phyloP scores from a whole-genome alignment of 2,888 invertebrate genomes.

The Cremastobaeus sp. region DNA sequence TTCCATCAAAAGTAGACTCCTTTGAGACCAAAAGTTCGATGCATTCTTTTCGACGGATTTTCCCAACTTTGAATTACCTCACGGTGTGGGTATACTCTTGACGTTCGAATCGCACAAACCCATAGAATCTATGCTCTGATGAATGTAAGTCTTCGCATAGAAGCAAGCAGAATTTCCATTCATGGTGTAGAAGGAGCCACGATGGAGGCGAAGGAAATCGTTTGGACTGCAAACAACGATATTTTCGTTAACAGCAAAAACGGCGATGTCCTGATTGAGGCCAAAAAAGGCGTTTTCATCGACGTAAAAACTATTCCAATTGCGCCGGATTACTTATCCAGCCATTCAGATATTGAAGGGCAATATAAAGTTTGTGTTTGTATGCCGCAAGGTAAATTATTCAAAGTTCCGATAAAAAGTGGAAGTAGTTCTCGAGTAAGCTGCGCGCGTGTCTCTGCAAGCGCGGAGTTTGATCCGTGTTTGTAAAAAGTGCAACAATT shows the following conservation, averaged over 20 bases:
- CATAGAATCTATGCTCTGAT: slow-evolving; percentile 87
- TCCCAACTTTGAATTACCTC: slow-evolving; percentile 85
- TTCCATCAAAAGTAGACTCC: slow-evolving; percentile 83
- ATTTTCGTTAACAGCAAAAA: slow-evolving; percentile 87
- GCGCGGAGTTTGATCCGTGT: slow-evolving; percentile 83
- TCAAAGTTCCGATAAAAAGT: slow-evolving; percentile 85
- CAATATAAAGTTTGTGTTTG: slow-evolving; percentile 94
- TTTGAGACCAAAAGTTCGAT: slow-evolving; percentile 85
- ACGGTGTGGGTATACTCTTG: slow-evolving; percentile 83
- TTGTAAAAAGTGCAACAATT: slow-evolving; percentile 70
- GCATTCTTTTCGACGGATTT: slow-evolving; percentile 87
- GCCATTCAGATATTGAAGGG: slow-evolving; percentile 74
- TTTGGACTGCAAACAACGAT: slow-evolving; percentile 89
- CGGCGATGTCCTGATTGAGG: slow-evolving; percentile 83
- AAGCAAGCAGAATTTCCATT: slow-evolving; percentile 77
- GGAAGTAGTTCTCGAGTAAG: slow-evolving; percentile 79
- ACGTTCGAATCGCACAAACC: slow-evolving; percentile 84
- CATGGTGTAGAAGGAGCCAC: slow-evolving; percentile 89
- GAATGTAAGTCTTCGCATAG: slow-evolving; percentile 83
- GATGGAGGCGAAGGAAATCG: slow-evolving; percentile 85
- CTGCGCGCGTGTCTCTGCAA: slow-evolving; percentile 83
- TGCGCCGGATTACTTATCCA: slow-evolving; percentile 78
- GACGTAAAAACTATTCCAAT: slow-evolving; percentile 86
- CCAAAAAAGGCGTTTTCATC: slow-evolving; percentile 85
- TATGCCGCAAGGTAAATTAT: slow-evolving; percentile 92